Percentiles rank a stretch among this genome's conserved stretches.
Evolutionary conservation across 2,888 invertebrate genomes (phyloP).

Genomic region (Dorcus hopei): DNA sequence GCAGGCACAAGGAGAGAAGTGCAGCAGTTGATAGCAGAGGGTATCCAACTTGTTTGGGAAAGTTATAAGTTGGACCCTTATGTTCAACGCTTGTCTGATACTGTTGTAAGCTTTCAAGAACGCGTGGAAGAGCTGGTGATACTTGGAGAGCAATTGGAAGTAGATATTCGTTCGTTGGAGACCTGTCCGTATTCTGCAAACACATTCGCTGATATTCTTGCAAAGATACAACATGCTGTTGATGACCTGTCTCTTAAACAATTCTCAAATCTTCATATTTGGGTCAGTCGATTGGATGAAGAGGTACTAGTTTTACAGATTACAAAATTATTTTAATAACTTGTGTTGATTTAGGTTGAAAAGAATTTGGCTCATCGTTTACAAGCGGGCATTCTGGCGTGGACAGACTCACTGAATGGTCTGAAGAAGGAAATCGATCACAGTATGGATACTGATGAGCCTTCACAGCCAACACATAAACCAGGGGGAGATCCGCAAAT

Average conservation of each 20-base stretch:
- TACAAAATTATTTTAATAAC: not conserved
- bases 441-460: constrained; percentile 94
- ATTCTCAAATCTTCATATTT: constrained; percentile 95
- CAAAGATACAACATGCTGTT: constrained; percentile 94
- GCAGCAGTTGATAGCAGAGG: constrained; percentile 85
- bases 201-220: constrained; percentile 88
- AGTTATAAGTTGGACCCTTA: constrained; percentile 98
- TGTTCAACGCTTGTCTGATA: constrained; percentile 93
- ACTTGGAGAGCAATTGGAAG: constrained; percentile 94
- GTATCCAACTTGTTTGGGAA: constrained; percentile 96
- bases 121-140: constrained; percentile 89
- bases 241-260: constrained; percentile 95
- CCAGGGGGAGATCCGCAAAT: constrained; percentile 94
- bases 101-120: constrained; percentile 94
- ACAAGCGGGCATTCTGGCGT: constrained; percentile 94
- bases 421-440: constrained; percentile 82
- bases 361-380: constrained; percentile 88
- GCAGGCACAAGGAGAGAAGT: constrained; percentile 95
- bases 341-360: constrained; percentile 61
- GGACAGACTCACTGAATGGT: constrained; percentile 90
- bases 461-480: constrained; percentile 84
- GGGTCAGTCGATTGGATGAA: constrained; percentile 94
- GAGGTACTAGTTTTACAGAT: constrained; percentile 55
- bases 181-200: constrained; percentile 95
- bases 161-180: constrained; percentile 92